phyloP scores from a whole-genome alignment of 2,113 vertebrate species.

The Prochilodus magdalenae region DNA sequence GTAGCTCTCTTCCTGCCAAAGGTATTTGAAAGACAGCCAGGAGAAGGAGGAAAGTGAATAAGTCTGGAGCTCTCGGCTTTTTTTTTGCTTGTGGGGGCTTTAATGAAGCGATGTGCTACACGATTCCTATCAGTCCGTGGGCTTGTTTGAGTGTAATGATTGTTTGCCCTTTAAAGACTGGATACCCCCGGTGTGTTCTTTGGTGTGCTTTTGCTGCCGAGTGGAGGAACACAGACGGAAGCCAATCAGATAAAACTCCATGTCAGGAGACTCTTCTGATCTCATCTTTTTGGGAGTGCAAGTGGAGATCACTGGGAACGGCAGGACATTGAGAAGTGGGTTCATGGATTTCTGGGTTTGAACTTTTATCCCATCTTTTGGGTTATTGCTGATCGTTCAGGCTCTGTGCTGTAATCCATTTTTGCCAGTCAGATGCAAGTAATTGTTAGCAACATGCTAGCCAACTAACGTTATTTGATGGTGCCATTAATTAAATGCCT shows the following conservation, averaged over 20 bases:
- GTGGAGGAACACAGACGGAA: neutral
- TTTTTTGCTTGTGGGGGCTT: too few relatives aligned
- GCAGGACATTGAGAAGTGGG: neutral
- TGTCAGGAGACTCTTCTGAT: neutral
- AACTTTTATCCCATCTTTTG: neutral
- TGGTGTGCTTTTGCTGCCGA: constrained; percentile 8
- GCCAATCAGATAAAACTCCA: neutral
- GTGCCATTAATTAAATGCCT: too few relatives aligned
- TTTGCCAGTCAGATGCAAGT: neutral
- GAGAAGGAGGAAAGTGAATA: constrained; percentile 10
- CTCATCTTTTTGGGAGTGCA: neutral
- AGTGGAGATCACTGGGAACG: neutral
- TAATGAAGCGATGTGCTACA: constrained; percentile 38
- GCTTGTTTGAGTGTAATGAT: constrained; percentile 21
- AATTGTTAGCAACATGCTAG: too few relatives aligned
- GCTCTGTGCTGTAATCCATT: too few relatives aligned
- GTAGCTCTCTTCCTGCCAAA: constrained; percentile 55
- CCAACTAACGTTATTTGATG: too few relatives aligned
- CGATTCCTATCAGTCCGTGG: neutral
- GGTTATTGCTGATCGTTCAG: neutral
- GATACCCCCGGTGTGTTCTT: constrained; percentile 3
- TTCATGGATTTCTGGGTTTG: neutral
- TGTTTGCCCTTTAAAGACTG: constrained; percentile 24
- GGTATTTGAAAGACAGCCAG: constrained; percentile 49
- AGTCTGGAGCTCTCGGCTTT: constrained; percentile 1